Conservation (phyloP, 2,888 invertebrate species). For the Melikaiella ostensackeni region DNA sequence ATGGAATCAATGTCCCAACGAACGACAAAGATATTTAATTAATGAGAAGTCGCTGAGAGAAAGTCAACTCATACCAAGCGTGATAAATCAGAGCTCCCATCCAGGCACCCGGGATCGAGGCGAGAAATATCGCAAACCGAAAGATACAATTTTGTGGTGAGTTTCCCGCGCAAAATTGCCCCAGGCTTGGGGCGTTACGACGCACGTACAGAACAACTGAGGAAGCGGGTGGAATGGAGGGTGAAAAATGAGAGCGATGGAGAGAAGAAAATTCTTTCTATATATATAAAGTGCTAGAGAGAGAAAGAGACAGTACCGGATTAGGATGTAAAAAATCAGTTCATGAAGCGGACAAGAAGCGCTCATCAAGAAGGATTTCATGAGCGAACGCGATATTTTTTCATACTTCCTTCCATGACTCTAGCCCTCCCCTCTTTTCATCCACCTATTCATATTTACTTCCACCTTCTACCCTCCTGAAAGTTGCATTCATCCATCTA, state of each 20-base stretch:
- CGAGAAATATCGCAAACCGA: constrained; percentile 22
- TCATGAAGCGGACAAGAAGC: too few relatives aligned
- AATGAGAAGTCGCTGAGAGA: constrained; percentile 8
- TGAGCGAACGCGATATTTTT: too few relatives aligned
- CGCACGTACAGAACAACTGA: background rate
- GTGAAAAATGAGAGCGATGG: background rate
- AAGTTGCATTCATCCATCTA: too few relatives aligned
- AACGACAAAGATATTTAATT: constrained; percentile 34
- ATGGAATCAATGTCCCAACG: background rate
- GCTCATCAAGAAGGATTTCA: too few relatives aligned
- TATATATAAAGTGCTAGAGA: constrained; percentile 4
- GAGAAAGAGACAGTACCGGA: too few relatives aligned
- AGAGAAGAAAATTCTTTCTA: background rate
- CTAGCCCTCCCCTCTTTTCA: too few relatives aligned
- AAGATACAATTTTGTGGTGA: constrained; percentile 26
- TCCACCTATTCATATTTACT: too few relatives aligned
- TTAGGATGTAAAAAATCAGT: too few relatives aligned
- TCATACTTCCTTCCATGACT: too few relatives aligned
- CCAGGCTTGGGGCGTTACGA: background rate
- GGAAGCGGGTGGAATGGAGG: background rate
- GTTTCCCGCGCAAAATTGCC: constrained; percentile 12
- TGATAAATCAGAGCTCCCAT: constrained; percentile 19
- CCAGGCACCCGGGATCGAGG: background rate
- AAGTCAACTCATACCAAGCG: constrained; percentile 15
- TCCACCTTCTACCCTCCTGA: too few relatives aligned